A percentile compares a stretch with the other conserved stretches of the same genome.
Conservation (phyloP, 2,113 vertebrate species). For the Nerophis ophidion region DNA sequence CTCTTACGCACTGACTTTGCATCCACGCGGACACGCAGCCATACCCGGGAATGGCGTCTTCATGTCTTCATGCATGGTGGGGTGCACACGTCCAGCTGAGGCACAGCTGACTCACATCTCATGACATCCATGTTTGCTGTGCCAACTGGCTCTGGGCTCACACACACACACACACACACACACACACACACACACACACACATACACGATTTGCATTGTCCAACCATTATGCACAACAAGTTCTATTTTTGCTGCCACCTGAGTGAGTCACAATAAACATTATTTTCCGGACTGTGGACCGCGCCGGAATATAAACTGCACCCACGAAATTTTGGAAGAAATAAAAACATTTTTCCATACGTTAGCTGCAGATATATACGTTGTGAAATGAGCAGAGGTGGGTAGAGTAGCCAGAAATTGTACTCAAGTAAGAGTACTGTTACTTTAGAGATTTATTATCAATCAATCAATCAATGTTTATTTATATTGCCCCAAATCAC, state of each 20-base stretch:
- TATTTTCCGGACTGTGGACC: not conserved
- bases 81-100: slow-evolving; percentile 14
- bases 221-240: not conserved
- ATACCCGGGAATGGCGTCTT: too few relatives aligned
- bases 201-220: not conserved
- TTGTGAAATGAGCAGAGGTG: too few relatives aligned
- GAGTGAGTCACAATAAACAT: not conserved
- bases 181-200: slow-evolving; percentile 5
- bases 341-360: too few relatives aligned
- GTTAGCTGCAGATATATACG: too few relatives aligned
- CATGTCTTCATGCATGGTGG: slow-evolving; percentile 7
- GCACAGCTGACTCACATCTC: slow-evolving; percentile 42
- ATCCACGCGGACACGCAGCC: not conserved
- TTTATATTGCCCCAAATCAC: too few relatives aligned
- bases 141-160: slow-evolving; percentile 9
- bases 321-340: too few relatives aligned
- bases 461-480: too few relatives aligned
- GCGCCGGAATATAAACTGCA: too few relatives aligned
- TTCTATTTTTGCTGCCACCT: not conserved
- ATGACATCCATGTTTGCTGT: slow-evolving; percentile 23
- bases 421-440: too few relatives aligned
- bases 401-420: too few relatives aligned
- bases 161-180: slow-evolving; percentile 7
- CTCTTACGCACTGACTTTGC: not conserved
- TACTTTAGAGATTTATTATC: too few relatives aligned